Conservation (phyloP, 2,113 vertebrate species). For the Malaclemys terrapin region DNA sequence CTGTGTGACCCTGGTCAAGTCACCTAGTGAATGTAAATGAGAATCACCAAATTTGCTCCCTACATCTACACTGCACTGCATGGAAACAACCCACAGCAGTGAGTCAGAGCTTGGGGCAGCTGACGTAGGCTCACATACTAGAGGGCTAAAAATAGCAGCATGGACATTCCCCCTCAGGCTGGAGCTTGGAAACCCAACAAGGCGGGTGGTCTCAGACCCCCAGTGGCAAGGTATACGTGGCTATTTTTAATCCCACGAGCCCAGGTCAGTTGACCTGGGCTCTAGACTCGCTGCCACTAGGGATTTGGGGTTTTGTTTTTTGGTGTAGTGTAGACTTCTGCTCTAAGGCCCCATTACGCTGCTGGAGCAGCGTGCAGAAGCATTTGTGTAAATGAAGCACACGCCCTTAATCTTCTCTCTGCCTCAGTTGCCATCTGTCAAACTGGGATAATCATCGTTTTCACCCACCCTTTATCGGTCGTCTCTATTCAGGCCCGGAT, state of each 20-base stretch:
- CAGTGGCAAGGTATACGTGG: too few species aligned
- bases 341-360: background rate
- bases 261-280: too few species aligned
- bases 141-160: background rate
- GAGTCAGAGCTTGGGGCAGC: background rate
- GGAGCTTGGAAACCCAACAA: background rate
- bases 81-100: background rate
- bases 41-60: background rate
- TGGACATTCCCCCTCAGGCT: background rate
- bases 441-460: background rate
- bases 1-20: background rate
- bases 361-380: background rate
- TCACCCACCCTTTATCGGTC: too few species aligned
- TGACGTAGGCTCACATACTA: too few species aligned
- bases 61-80: background rate
- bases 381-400: background rate
- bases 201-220: too few species aligned
- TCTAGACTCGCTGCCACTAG: too few species aligned
- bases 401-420: background rate
- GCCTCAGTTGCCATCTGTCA: background rate
- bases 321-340: background rate
- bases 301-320: too few species aligned
- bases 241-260: too few species aligned
- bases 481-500: background rate
- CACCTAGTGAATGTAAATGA: background rate